Evolutionary conservation across 2,113 vertebrate genomes (phyloP).

Genomic region (Chloropsis cyanopogon): DNA sequence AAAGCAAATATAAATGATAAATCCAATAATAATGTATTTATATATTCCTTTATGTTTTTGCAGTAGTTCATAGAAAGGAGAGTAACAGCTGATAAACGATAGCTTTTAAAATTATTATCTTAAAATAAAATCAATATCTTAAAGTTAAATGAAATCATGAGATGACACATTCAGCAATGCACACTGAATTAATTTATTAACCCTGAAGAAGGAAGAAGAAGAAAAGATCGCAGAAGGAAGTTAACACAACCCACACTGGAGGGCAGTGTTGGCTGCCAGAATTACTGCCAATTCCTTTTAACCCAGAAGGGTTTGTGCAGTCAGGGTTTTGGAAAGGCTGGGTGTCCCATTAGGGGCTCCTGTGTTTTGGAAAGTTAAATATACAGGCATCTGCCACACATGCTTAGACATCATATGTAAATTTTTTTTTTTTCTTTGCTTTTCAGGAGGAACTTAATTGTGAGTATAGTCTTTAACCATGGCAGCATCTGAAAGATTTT

Average conservation of each 20-base stretch:
- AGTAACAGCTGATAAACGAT: not conserved
- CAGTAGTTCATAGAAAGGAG: not conserved
- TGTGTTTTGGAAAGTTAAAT: not conserved
- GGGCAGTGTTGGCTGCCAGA: not conserved
- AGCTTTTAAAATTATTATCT: not conserved
- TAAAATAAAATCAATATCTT: not conserved
- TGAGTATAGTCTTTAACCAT: not conserved
- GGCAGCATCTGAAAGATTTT: not conserved
- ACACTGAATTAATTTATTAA: not conserved
- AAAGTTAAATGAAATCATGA: not conserved
- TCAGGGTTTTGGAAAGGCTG: not conserved
- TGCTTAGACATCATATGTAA: not conserved
- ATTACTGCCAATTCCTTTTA: not conserved
- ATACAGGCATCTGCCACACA: not conserved
- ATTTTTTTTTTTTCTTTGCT: not conserved
- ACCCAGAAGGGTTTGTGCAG: not conserved
- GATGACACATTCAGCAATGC: not conserved
- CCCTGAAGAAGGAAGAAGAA: not conserved
- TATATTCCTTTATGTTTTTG: not conserved
- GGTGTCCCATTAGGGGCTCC: not conserved
- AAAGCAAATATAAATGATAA: not conserved
- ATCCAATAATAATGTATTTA: not conserved
- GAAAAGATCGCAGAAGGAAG: not conserved
- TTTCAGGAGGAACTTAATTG: not conserved
- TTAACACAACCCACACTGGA: not conserved